Base-by-base conservation (phyloP, 1,140 invertebrate genomes). In the Listronotus bonariensis region DNA sequence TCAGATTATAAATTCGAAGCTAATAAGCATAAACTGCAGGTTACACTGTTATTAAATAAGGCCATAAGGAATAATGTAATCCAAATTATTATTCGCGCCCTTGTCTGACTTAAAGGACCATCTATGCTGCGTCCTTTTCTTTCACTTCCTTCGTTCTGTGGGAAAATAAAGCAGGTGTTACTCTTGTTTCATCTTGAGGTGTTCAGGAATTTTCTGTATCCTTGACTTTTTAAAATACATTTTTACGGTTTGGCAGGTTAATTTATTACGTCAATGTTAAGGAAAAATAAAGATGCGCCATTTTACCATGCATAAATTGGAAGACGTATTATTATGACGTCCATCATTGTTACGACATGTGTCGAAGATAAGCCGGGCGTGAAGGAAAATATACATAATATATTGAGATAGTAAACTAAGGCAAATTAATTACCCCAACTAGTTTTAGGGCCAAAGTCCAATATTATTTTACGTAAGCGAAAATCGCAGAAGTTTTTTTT, bases 91-190 rank as follows among this genome's bases (percentile, higher is more conserved):
- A 26, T 20, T n/a, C 6, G 17, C 34, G 12, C 42, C 48, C 31
- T 48, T 32, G 15, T 52, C 46, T n/a, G 9, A 9, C 40, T 34
- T 32, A 38, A 26, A 4, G n/a, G 10, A 17, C 11, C 17, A 11
- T 14, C n/a, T 26, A 42, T 61, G 18, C 36, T 26, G 6, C 52
- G n/a, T 43, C 53, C 14, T 34, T 9, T 10, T 65, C 54, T 17
- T 40, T 31, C 42, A 54, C 62, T 54, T 46, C 53, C 49, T 53
- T 45, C 36, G 34, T 8, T 36, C 45, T 55, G 62, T 65, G 62
- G 62, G 62, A 65, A 65, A 57, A 54, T 57, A 11, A 40, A 53
- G 62, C 62, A 65, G 62, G 62, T 65, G 62, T 55, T 65, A 31
- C 15, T 48, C 45, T 48, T 17, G 7, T 14, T 26, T 15, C 38